A percentile compares a stretch with the other conserved stretches of the same genome.
These are phyloP conservation scores for Bradypus variegatus DNA, from an alignment of 2,797 vertebrate genomes.

Conservation along the genomic window DNA sequence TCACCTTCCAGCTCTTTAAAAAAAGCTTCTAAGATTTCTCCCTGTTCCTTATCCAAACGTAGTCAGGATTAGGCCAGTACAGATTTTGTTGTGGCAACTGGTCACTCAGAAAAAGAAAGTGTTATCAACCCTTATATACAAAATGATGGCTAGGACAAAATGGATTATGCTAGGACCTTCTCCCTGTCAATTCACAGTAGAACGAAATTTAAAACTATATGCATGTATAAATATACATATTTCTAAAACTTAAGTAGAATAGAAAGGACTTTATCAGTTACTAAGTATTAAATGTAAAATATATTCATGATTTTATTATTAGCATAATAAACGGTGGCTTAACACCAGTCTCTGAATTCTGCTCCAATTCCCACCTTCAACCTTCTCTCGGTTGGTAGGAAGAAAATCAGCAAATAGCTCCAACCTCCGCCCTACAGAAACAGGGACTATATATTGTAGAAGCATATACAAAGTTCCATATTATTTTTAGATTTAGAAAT, in stretches of 20 bases:
- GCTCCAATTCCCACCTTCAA: not conserved
- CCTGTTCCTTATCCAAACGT: not conserved
- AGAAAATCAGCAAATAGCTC: not conserved
- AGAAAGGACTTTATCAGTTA: slow-evolving; percentile 15
- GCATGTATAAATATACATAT: not conserved
- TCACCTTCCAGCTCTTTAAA: not conserved
- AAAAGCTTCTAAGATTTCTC: not conserved
- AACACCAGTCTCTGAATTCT: not conserved
- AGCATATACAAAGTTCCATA: not conserved
- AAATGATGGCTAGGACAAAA: not conserved
- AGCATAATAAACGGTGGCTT: not conserved
- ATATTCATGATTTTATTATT: not conserved
- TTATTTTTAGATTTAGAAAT: not conserved
- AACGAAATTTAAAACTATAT: not conserved
- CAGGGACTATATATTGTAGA: not conserved
- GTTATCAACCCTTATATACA: not conserved
- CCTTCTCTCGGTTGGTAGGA: not conserved
- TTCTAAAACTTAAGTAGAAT: not conserved
- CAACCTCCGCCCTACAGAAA: not conserved
- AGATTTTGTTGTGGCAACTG: not conserved
- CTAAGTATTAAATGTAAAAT: not conserved
- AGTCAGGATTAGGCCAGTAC: not conserved
- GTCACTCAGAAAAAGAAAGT: not conserved
- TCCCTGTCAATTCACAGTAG: not conserved
- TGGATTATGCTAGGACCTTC: not conserved